These are phyloP conservation scores for Hydrotaea cyrtoneurina DNA, from an alignment of 2,888 invertebrate species.

Conservation along the genomic window DNA sequence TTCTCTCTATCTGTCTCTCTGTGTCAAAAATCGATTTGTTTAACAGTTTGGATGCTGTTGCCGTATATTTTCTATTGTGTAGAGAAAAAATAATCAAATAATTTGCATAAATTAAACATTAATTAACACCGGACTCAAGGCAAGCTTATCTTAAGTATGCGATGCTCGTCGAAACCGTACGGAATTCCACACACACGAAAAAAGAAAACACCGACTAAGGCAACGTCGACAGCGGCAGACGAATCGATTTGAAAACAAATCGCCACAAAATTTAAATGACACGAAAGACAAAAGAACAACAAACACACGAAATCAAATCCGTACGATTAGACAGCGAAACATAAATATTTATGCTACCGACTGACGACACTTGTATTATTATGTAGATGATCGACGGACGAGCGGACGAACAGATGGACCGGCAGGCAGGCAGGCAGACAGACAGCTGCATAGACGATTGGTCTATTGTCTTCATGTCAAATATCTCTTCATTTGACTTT, in stretches of 20 bases:
- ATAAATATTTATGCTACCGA: conserved; percentile 49
- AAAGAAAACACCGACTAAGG: not conserved
- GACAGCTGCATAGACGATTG: not conserved
- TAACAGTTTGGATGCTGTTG: no score
- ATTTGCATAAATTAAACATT: conserved; percentile 61
- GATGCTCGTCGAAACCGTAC: not conserved
- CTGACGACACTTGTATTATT: conserved; percentile 14
- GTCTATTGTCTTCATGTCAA: not conserved
- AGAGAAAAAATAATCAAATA: not conserved
- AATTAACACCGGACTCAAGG: conserved; percentile 62
- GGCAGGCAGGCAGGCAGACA: not conserved
- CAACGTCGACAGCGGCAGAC: not conserved
- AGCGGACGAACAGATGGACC: not conserved
- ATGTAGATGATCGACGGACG: not conserved
- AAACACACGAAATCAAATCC: not conserved
- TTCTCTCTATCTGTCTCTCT: no score
- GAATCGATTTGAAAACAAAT: conserved; percentile 28
- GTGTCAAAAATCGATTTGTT: no score
- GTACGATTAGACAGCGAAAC: conserved; percentile 9
- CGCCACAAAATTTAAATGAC: conserved; percentile 31
- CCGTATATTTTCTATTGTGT: no score
- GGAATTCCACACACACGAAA: conserved; percentile 7
- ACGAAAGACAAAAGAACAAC: conserved; percentile 1
- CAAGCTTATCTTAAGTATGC: conserved; percentile 37
- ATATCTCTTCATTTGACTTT: conserved; percentile 9